Evolutionary conservation across 2,888 invertebrate species (phyloP), one percentile per base, ranked within the genome.

Genomic region (Rotaria macrura): DNA sequence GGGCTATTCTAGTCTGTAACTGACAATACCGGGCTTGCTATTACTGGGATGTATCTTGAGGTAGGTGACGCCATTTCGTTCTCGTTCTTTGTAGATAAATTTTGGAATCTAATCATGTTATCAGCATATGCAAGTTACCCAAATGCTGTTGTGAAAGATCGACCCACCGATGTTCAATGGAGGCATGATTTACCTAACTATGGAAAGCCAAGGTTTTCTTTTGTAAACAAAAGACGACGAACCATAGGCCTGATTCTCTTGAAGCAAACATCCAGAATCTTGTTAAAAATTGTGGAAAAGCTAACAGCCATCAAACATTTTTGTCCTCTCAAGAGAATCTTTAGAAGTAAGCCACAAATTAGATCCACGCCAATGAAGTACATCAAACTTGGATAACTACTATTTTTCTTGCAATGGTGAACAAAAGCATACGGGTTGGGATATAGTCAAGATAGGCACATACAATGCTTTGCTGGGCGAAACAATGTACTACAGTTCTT

Each of bases 221-320:
- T 87, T 54, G 89, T 83, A 85, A 87, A 84, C 89, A 88, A 84
- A 88, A 87, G 85, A 88, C 87, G 4, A 87, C 84, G 54, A 85
- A 85, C 25, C 90, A 90, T 85, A 54, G 83, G 29, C 87, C 86
- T 6, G 89, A 88, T 7, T 89, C 89, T 5, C 85, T 90, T 83
- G 90, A 89, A 86, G 89, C 89, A 85, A 55, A 88, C 12, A 89
- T 90, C 4, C 90, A 90, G 85, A 89, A 90, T 85, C 86, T 90
- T 38, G 89, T 90, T 6, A 90, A 90, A 87, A 89, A 89, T 20
- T 90, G 90, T 90, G 90, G 90, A 87, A 84, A 47, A 9, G 47
- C 12, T 47, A 10, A 9, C 2, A 10, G 10, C 43, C 43, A 10
- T 43, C 10, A 43, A 43, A 10, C 5, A 43, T 7, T 43, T 43